phyloP scores from a whole-genome alignment of 2,797 vertebrate species.

The Sebastes minor region DNA sequence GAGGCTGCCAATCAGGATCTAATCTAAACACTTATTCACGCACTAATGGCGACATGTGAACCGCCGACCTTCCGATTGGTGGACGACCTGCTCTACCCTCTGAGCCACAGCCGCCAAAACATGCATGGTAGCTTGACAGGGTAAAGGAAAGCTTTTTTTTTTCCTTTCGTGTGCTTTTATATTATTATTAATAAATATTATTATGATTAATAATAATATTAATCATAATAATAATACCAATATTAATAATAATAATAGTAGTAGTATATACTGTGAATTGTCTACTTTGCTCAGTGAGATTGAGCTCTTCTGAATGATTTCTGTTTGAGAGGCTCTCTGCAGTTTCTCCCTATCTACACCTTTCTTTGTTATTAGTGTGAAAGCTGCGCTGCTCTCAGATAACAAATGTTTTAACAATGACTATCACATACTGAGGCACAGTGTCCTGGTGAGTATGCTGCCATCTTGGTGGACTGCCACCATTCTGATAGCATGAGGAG shows the following conservation, averaged over 20 bases:
- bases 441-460: conserved; percentile 41
- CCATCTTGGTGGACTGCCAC: conserved; percentile 30
- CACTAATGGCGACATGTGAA: too few relatives aligned
- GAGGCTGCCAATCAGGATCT: too few relatives aligned
- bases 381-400: conserved; percentile 35
- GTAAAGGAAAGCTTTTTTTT: not conserved
- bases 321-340: not conserved
- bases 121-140: not conserved
- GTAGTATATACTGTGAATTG: too few relatives aligned
- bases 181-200: too few relatives aligned
- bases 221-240: too few relatives aligned
- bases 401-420: conserved; percentile 48
- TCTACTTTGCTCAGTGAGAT: not conserved
- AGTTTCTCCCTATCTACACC: not conserved
- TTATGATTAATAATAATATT: too few relatives aligned
- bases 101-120: not conserved
- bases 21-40: too few relatives aligned
- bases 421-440: conserved; percentile 47
- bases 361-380: conserved; percentile 10
- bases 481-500: conserved; percentile 52
- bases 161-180: not conserved
- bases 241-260: too few relatives aligned
- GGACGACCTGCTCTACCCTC: too few relatives aligned
- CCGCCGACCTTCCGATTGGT: too few relatives aligned
- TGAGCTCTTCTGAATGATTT: not conserved